Conservation (phyloP, 2,113 vertebrate genomes). For the Leptobrachium leishanense region DNA sequence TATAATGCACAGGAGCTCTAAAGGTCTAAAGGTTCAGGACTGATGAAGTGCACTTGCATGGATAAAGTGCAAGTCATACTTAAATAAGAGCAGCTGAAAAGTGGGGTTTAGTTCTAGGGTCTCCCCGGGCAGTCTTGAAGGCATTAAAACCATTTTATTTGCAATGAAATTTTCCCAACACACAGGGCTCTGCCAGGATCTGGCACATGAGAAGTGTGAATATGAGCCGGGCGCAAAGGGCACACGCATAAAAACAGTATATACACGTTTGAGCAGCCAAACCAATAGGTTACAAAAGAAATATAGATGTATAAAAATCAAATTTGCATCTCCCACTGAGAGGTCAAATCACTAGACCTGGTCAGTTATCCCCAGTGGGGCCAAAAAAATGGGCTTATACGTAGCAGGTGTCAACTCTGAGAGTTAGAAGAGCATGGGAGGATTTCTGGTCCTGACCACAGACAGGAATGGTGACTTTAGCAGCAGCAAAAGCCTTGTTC, state of each 20-base stretch:
- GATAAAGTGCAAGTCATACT: not conserved
- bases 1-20: not conserved
- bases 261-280: constrained; percentile 35
- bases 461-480: not conserved
- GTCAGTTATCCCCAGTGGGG: not conserved
- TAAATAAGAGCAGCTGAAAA: too few species aligned
- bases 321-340: not conserved
- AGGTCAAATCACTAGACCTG: not conserved
- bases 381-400: not conserved
- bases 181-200: constrained; percentile 32
- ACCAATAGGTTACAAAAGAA: constrained; percentile 10
- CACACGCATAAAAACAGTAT: constrained; percentile 31
- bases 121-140: not conserved
- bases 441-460: not conserved
- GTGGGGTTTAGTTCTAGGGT: not conserved
- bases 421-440: not conserved
- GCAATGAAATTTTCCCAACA: constrained; percentile 37
- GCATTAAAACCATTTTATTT: constrained; percentile 46
- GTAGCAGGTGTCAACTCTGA: not conserved
- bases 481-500: not conserved
- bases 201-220: constrained; percentile 26
- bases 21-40: not conserved
- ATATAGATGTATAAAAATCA: not conserved
- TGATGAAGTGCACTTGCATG: not conserved
- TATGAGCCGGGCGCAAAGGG: constrained; percentile 17